Conservation (phyloP, 2,888 invertebrate species). For the Ommatoiulus sabulosus region DNA sequence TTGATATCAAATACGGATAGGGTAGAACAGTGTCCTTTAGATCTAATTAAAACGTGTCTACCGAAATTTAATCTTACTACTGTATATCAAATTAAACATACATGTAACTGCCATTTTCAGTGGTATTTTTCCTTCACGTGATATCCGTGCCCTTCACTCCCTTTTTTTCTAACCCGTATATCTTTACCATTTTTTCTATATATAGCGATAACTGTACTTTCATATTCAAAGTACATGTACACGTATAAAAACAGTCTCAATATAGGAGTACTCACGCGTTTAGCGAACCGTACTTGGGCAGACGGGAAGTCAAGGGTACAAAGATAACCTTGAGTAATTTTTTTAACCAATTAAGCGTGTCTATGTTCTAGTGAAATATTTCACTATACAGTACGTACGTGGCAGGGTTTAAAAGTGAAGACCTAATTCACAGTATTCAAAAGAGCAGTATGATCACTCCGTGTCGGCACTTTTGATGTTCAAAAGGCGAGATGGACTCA, state of each 20-base stretch:
- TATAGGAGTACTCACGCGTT: neutral
- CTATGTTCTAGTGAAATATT: too few species aligned
- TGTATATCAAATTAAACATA: neutral
- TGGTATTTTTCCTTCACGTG: slow-evolving; percentile 45
- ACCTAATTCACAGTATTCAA: too few species aligned
- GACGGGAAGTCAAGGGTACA: too few species aligned
- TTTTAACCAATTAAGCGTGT: too few species aligned
- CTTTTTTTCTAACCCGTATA: neutral
- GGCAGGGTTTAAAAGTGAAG: too few species aligned
- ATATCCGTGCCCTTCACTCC: slow-evolving; percentile 3
- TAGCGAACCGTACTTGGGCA: too few species aligned
- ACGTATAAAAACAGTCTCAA: neutral
- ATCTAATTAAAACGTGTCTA: neutral
- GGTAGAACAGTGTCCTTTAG: neutral
- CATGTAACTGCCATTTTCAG: neutral
- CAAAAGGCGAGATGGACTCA: too few species aligned
- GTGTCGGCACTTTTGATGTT: too few species aligned
- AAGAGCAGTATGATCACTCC: too few species aligned
- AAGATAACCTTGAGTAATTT: too few species aligned
- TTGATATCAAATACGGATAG: neutral
- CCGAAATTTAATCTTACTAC: neutral
- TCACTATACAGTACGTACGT: too few species aligned
- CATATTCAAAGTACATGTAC: neutral
- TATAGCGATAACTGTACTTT: neutral
- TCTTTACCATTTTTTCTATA: neutral